phyloP scores from a whole-genome alignment of 2,113 vertebrate genomes.

The Nycticebus coucang region DNA sequence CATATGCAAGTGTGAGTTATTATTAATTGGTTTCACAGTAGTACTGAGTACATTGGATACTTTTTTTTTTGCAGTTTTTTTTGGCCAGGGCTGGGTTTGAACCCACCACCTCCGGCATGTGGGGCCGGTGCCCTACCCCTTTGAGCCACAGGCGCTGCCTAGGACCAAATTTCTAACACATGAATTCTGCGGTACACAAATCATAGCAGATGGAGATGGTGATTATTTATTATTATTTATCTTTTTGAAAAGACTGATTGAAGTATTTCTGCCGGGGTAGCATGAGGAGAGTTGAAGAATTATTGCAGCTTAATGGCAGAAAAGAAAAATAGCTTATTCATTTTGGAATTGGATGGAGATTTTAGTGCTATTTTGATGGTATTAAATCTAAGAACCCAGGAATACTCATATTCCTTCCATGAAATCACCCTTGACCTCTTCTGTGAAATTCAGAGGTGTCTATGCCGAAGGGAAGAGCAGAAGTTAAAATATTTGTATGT shows the following conservation, averaged over 20 bases:
- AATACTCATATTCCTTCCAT: not conserved
- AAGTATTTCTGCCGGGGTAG: conserved; percentile 2
- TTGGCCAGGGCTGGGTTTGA: too few relatives aligned
- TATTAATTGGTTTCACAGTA: too few relatives aligned
- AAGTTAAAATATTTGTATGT: not conserved
- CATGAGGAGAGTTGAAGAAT: not conserved
- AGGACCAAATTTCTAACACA: not conserved
- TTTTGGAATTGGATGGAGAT: not conserved
- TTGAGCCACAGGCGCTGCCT: too few relatives aligned
- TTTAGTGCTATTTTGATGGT: conserved; percentile 38
- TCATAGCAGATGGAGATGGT: not conserved
- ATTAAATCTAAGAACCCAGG: not conserved
- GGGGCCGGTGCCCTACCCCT: too few relatives aligned
- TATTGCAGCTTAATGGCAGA: not conserved
- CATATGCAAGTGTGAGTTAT: too few relatives aligned
- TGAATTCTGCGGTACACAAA: not conserved
- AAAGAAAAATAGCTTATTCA: not conserved
- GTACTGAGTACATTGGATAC: too few relatives aligned
- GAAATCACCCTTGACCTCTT: not conserved
- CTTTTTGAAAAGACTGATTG: not conserved
- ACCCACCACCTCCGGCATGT: too few relatives aligned
- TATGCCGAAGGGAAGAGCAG: not conserved
- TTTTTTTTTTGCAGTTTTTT: too few relatives aligned
- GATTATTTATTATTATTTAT: not conserved
- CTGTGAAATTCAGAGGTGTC: not conserved